Base-by-base conservation (phyloP, 2,797 vertebrate species). In the Zalophus californianus region DNA sequence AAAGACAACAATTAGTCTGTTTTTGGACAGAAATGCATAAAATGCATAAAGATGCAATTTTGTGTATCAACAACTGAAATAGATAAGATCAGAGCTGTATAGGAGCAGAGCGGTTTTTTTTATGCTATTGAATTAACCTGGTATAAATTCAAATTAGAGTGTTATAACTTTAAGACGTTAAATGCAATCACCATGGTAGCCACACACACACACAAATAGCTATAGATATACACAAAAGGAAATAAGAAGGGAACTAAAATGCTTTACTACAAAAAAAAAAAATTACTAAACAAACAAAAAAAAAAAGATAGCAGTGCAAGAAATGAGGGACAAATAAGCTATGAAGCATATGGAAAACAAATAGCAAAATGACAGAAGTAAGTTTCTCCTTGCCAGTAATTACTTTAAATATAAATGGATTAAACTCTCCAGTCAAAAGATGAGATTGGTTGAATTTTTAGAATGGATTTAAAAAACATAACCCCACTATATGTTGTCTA, bases 181-280 rank as follows among this genome's bases (percentile, higher is more conserved):
- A 92, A 92, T 94, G 75, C 44, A 94, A 94, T 94, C 68, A 27
- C 84, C 73, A 73, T 60, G 68, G 75, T 78, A 96, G 93, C 88
- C 72, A 75, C 25, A 48, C 41, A 27, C 72, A 8, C 70, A 27
- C 23, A 44, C 25, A 73, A 96, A 93, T 64, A 96, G 50, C 66
- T 79, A 21, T 41, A 92, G 84, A 64, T 82, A n/a, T 23, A 62
- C 56, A 38, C 29, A 80, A 62, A 91, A 82, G 79, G 41, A 91
- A 95, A 89, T 89, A 35, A 89, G 86, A 77, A 50, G 18, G 23
- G 8, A 84, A 86, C 72, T 80, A 95, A 86, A 77, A 54, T 77
- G 44, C 10, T 62, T 94, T 54, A 32, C 27, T 44, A 70, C 29
- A 44, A 35, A 89, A 82, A 41, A 41, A 38, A 91, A 85, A 80